These are phyloP conservation scores for Lepidurus packardi DNA, from an alignment of 1,140 invertebrate species.

Conservation along the genomic window DNA sequence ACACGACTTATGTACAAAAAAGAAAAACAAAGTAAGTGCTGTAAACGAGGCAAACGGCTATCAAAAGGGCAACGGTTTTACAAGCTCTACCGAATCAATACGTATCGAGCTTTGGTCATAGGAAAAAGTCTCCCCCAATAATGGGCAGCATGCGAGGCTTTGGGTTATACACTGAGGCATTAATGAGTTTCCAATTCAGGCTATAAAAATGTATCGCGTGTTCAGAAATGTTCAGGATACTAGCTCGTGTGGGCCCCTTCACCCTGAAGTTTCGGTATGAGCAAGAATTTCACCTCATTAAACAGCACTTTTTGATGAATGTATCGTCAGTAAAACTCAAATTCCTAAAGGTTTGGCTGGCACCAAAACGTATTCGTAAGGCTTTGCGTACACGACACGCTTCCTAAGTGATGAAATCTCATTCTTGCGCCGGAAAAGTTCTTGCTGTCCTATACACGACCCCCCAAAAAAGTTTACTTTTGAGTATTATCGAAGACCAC, in stretches of 20 bases:
- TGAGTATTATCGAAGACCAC: neutral
- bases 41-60: neutral
- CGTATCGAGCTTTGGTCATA: neutral
- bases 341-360: too few relatives aligned
- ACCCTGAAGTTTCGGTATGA: too few relatives aligned
- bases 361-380: too few relatives aligned
- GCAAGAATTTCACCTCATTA: too few relatives aligned
- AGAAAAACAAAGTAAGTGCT: neutral
- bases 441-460: too few relatives aligned
- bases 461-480: too few relatives aligned
- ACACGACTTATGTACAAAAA: neutral
- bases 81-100: neutral
- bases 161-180: neutral
- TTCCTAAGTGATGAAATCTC: too few relatives aligned
- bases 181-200: constrained; percentile 4
- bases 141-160: neutral
- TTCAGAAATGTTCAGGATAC: neutral
- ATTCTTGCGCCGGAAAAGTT: too few relatives aligned
- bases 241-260: too few relatives aligned
- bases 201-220: neutral
- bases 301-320: too few relatives aligned
- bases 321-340: too few relatives aligned
- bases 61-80: neutral
- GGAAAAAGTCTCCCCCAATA: neutral
- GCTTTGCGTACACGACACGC: too few relatives aligned